phyloP scores from a whole-genome alignment of 2,113 vertebrate species.

The Callochromis pleurospilus region DNA sequence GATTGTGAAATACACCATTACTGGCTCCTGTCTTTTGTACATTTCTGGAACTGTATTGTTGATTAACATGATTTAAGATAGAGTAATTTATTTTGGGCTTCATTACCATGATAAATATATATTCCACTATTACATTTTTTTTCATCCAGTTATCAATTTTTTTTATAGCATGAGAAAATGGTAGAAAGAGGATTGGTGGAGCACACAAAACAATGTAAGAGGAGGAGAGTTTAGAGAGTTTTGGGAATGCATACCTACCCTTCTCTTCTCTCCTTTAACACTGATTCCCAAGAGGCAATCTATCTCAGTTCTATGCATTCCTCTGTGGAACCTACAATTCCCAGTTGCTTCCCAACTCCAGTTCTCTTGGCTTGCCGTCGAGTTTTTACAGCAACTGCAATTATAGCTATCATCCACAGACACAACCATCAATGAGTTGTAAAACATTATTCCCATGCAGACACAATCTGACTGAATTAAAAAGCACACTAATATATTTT shows the following conservation, averaged over 20 bases:
- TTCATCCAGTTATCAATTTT: neutral
- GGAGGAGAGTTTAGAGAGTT: constrained; percentile 25
- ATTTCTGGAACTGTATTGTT: constrained; percentile 61
- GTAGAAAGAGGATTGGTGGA: neutral
- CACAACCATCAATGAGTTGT: constrained; percentile 76
- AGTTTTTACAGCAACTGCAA: constrained; percentile 76
- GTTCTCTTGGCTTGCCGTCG: constrained; percentile 68
- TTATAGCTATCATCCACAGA: constrained; percentile 79
- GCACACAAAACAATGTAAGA: neutral
- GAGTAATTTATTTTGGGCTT: constrained; percentile 63
- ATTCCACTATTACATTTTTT: constrained; percentile 47
- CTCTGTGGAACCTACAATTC: constrained; percentile 59
- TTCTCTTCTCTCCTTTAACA: constrained; percentile 33
- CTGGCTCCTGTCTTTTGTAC: constrained; percentile 43
- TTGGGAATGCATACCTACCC: neutral
- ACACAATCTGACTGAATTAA: neutral
- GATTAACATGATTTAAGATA: constrained; percentile 60
- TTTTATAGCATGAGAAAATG: neutral
- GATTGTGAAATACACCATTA: constrained; percentile 23
- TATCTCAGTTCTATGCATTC: constrained; percentile 53
- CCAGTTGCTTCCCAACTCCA: constrained; percentile 45
- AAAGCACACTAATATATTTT: neutral
- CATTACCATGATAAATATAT: constrained; percentile 68
- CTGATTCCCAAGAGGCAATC: constrained; percentile 27
- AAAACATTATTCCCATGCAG: neutral